phyloP scores from a whole-genome alignment of 1,140 invertebrate species.

The Stegodyphus dumicola region DNA sequence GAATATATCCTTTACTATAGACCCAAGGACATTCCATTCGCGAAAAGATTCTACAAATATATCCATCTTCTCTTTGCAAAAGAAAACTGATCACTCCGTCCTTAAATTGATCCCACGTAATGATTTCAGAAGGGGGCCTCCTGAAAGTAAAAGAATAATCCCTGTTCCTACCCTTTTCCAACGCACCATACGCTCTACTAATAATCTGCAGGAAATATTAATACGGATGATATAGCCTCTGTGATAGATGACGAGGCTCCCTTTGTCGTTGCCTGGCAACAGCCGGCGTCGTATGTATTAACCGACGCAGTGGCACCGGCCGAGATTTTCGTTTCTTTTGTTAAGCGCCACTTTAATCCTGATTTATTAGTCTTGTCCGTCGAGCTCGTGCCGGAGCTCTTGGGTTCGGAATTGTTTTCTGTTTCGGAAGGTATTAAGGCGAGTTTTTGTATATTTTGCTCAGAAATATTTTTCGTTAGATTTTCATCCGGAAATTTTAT shows the following conservation, averaged over 20 bases:
- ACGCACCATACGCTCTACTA: neutral
- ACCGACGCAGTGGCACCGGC: conserved; percentile 31
- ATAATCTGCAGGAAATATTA: conserved; percentile 46
- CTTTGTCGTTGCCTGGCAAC: conserved; percentile 48
- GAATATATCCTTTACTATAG: too few species aligned
- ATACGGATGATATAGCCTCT: conserved; percentile 37
- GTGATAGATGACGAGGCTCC: conserved; percentile 30
- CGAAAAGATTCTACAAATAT: too few species aligned
- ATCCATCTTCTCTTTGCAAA: too few species aligned
- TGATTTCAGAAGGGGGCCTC: too few species aligned
- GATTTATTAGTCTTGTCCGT: conserved; percentile 40
- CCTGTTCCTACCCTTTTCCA: too few species aligned
- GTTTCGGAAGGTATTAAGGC: conserved; percentile 15
- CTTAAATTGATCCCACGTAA: too few species aligned
- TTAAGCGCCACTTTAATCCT: conserved; percentile 48
- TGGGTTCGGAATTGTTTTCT: neutral
- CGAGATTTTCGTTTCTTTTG: conserved; percentile 54
- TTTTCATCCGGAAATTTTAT: neutral
- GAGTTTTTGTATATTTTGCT: neutral
- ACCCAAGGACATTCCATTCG: too few species aligned
- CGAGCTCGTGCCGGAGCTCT: neutral
- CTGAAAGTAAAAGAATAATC: too few species aligned
- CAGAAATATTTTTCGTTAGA: neutral
- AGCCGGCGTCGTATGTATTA: conserved; percentile 36
- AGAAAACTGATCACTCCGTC: too few species aligned